A percentile compares a stretch with the other conserved stretches of the same genome.
Evolutionary conservation across 92 coral and sea anemone genomes (phyloP).

Genomic region (Anthopleura xanthogrammica): DNA sequence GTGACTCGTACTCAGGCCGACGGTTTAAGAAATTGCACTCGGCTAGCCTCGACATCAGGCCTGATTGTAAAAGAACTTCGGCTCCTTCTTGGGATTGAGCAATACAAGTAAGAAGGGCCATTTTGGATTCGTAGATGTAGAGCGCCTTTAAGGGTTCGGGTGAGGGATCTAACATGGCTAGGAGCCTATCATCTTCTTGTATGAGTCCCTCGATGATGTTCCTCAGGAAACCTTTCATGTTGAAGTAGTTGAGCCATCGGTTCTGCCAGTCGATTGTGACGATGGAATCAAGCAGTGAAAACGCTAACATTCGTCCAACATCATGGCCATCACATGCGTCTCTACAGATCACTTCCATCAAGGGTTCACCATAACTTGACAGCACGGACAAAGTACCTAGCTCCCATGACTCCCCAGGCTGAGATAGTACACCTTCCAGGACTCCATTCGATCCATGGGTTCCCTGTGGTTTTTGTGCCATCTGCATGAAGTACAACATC

Average conservation of each 20-base stretch:
- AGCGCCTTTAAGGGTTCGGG: conserved; percentile 97
- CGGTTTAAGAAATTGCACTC: conserved; percentile 89
- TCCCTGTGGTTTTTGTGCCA: conserved; percentile 73
- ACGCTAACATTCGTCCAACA: conserved; percentile 95
- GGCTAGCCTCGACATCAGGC: conserved; percentile 87
- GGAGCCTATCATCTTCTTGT: conserved; percentile 92
- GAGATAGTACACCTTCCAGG: conserved; percentile 66
- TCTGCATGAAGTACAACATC: conserved; percentile 88
- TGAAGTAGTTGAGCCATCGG: conserved; percentile 88
- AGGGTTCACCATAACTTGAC: conserved; percentile 93
- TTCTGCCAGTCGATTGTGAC: conserved; percentile 93
- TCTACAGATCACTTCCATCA: conserved; percentile 93
- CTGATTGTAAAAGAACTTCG: conserved; percentile 79
- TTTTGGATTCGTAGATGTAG: conserved; percentile 93
- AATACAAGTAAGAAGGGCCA: conserved; percentile 89
- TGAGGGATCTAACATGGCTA: conserved; percentile 85
- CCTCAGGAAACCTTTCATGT: conserved; percentile 85
- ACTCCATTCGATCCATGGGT: conserved; percentile 66
- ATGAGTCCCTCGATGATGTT: conserved; percentile 89
- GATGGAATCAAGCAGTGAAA: conserved; percentile 85
- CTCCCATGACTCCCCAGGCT: conserved; percentile 81
- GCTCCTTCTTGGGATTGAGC: conserved; percentile 95
- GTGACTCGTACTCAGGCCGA: conserved; percentile 76
- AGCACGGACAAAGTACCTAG: conserved; percentile 76
- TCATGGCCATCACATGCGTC: conserved; percentile 99